These are phyloP conservation scores for Drosophila erecta DNA, from an alignment of 1,140 invertebrate genomes.

Conservation along the genomic window DNA sequence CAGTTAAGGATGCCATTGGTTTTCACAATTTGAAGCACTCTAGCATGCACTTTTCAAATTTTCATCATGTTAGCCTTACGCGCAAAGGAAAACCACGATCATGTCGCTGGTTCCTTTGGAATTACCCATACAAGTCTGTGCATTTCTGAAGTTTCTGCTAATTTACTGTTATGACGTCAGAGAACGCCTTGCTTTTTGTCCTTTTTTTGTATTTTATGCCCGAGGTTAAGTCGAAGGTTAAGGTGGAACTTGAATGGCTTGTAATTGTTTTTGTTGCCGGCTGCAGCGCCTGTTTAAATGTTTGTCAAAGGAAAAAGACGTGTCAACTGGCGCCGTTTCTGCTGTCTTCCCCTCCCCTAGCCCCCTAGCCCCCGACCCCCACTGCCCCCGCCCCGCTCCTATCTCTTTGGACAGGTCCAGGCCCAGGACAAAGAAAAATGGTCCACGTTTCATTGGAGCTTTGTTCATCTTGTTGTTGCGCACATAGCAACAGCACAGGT, in stretches of 20 bases:
- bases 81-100: too few relatives aligned
- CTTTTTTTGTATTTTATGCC: constrained; percentile 6
- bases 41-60: too few relatives aligned
- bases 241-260: constrained; percentile 61
- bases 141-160: constrained; percentile 13
- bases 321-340: constrained; percentile 61
- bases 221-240: constrained; percentile 31
- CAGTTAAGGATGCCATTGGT: too few relatives aligned
- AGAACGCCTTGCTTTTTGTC: neutral
- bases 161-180: constrained; percentile 78
- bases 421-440: constrained; percentile 69
- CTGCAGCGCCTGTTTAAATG: constrained; percentile 66
- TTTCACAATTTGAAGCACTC: too few relatives aligned
- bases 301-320: constrained; percentile 75
- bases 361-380: neutral
- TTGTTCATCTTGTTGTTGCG: constrained; percentile 52
- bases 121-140: neutral
- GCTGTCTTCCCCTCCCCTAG: constrained; percentile 14
- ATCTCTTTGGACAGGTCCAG: constrained; percentile 34
- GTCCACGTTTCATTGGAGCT: constrained; percentile 66
- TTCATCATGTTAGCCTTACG: too few relatives aligned
- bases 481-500: constrained; percentile 5
- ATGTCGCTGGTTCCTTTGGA: too few relatives aligned
- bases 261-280: constrained; percentile 64
- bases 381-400: neutral